Conservation (phyloP, 2,888 invertebrate genomes). For the Bombyx huttoni region DNA sequence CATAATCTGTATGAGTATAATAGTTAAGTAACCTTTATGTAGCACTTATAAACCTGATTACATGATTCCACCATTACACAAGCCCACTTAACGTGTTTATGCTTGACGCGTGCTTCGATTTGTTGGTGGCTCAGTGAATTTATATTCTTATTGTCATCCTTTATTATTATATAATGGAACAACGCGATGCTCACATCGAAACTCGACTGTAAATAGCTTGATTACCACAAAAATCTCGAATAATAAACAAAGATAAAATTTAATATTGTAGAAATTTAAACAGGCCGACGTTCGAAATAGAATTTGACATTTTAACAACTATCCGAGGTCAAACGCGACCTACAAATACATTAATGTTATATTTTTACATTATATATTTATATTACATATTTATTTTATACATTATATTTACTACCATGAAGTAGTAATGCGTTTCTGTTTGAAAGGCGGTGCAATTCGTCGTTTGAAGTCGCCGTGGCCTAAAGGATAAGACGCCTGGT, state of each 20-base stretch:
- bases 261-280: not conserved
- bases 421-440: no score
- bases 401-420: no score
- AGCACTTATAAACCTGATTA: slow-evolving; percentile 9
- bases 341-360: no score
- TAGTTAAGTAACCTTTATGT: slow-evolving; percentile 3
- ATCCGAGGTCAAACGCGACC: no score
- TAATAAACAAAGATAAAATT: not conserved
- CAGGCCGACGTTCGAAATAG: not conserved
- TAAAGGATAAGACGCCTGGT: no score
- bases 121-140: not conserved
- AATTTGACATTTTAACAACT: not conserved
- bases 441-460: no score
- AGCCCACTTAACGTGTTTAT: slow-evolving; percentile 8
- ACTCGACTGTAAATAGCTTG: not conserved
- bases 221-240: not conserved
- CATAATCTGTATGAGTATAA: not conserved
- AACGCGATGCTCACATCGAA: not conserved
- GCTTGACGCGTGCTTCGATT: slow-evolving; percentile 3
- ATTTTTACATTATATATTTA: no score
- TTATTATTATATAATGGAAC: not conserved
- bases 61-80: slow-evolving; percentile 8
- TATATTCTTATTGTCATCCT: not conserved
- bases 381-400: no score
- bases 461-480: no score